Base-by-base conservation (phyloP, 1,140 invertebrate species). In the Pseudachorutes palmiensis region DNA sequence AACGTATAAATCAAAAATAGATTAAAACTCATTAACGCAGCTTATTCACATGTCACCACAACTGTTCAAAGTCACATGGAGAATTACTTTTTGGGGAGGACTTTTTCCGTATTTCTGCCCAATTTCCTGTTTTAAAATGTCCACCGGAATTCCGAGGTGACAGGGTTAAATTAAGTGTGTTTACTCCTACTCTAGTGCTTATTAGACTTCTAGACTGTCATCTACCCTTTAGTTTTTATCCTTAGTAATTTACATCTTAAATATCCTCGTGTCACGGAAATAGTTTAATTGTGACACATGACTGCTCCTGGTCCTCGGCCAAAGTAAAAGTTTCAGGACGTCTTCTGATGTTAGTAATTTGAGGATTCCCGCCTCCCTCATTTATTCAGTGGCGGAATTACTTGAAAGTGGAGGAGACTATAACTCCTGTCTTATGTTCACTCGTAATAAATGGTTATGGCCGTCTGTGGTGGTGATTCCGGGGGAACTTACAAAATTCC, bases 391-490 rank as follows among this genome's bases (percentile, higher is more conserved):
- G 51, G 24, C 5, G 12, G 12, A 16, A 55, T 12, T 16, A 55
- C 14, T 55, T 26, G 24, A 26, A 22, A 22, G 9, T 19, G 24
- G 24, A 26, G 24, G 12, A 16, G 51, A 55, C 51, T 19, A 55
- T 55, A 55, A 55, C 51, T 55, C 51, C 24, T 55, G 12, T 14
- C 51, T 55, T 55, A 55, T 55, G 51, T 55, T 55, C 51, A 16
- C 24, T 55, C 51, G 9, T 55, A 19, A 55, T 55, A 55, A 55
- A 55, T 55, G 51, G 51, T 55, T 55, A 55, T 55, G 51, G 51
- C 14, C 24, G 51, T 55, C 51, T 55, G 51, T 24, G 51, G 51
- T 55, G 51, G 24, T 55, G 19, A 45, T 45, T 45, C 36, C n/a
- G n/a, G n/a, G n/a, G n/a, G n/a, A n/a, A n/a, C n/a, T n/a, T n/a